phyloP scores from a whole-genome alignment of 2,113 vertebrate species.

The Diadophis punctatus region DNA sequence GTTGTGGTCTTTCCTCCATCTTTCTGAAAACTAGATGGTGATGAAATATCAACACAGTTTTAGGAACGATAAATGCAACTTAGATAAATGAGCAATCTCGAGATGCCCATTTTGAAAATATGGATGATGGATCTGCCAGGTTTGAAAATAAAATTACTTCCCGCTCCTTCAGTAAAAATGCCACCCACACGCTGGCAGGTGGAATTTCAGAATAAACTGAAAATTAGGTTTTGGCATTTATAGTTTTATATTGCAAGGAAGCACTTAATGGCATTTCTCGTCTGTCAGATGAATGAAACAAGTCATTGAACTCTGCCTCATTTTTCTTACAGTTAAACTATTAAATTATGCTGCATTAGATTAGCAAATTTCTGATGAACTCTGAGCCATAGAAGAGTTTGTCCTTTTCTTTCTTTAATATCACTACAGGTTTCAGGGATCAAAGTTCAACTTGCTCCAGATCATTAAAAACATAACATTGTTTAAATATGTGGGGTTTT shows the following conservation, averaged over 20 bases:
- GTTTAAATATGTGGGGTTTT: background rate
- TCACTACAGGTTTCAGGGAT: background rate
- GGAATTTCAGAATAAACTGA: constrained; percentile 4
- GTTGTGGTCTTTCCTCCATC: background rate
- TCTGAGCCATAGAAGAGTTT: background rate
- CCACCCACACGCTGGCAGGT: background rate
- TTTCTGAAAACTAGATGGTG: background rate
- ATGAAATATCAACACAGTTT: background rate
- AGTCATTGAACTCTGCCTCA: background rate
- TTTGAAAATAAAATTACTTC: constrained; percentile 25
- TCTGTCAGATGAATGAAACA: background rate
- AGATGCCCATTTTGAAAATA: background rate
- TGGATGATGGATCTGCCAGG: background rate
- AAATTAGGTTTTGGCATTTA: background rate
- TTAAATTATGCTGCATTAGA: background rate
- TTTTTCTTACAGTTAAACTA: constrained; percentile 23
- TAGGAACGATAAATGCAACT: background rate
- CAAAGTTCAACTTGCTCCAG: background rate
- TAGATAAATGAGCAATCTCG: background rate
- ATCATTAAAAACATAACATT: background rate
- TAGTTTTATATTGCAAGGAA: constrained; percentile 15
- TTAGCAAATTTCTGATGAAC: constrained; percentile 10
- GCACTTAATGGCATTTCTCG: background rate
- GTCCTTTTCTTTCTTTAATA: rapidly evolving
- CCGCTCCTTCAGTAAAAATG: constrained; percentile 22